Evolutionary conservation across 2,797 vertebrate species (phyloP), one percentile per base, ranked within the genome.

Genomic region (Amniataba percoides): DNA sequence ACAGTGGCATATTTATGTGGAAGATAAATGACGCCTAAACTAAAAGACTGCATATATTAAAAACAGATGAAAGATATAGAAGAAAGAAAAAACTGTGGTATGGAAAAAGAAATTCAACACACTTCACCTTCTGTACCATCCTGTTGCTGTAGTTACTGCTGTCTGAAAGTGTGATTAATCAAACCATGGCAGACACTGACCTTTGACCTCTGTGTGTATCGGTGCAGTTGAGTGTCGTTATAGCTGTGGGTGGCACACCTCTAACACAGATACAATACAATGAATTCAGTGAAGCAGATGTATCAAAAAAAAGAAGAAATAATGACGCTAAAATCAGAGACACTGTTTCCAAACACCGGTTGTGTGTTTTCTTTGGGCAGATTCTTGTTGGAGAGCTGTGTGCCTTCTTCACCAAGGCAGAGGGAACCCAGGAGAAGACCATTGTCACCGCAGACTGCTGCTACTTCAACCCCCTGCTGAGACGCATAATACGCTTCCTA

Each of bases 361-460:
- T 40, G 2, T 57, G 27, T 79, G 31, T 65, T 71, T 68, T 40
- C n/a, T 34, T 14, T 85, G 23, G 11, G 0, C 93, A 97, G 97
- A 96, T 97, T 81, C 90, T 97, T 49, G 76, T 94, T 5, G 97
- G 96, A 14, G 97, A 97, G 83, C 84, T 97, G 85, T 94, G 95
- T 0, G 94, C 91, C 2, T 96, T 96, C 87, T 95, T 96, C 67
- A 93, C 94, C 77, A 95, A 96, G 34, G 84, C 94, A 0, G 94
- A 94, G 4, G 83, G 93, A 77, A 87, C 81, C 1, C 91, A 94
- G 66, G 97, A 97, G 90, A 96, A 94, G 83, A 97, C 96, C 69
- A 97, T 97, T 0, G 91, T 96, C 59, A 97, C 96, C 0, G 96
- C 96, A 52, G 96, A 96, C 83, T 97, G 97, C 93, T 97, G 96